Conservation (phyloP, 2,888 invertebrate genomes). For the Hecatera dysodea region DNA sequence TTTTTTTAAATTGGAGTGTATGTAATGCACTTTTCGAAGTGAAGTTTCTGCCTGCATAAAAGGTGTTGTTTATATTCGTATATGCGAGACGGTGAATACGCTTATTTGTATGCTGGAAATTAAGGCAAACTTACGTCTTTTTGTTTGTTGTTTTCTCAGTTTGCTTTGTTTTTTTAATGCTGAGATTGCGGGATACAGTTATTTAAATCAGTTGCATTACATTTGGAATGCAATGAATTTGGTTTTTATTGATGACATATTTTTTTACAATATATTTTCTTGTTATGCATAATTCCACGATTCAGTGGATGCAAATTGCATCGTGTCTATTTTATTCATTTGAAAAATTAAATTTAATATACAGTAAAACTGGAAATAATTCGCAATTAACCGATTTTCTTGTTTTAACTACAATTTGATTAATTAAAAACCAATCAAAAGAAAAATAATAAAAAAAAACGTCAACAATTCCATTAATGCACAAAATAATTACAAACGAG, state of each 20-base stretch:
- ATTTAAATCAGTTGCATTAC: slow-evolving; percentile 2
- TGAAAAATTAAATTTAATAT: too few relatives aligned
- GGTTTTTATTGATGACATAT: background rate
- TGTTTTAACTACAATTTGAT: background rate
- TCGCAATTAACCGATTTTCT: background rate
- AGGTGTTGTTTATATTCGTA: background rate
- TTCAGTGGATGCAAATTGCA: too few relatives aligned
- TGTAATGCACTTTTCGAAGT: background rate
- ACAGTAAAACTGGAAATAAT: background rate
- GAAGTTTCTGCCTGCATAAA: background rate
- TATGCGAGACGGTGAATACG: slow-evolving; percentile 9
- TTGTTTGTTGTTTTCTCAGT: slow-evolving; percentile 21
- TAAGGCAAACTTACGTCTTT: background rate
- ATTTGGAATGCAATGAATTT: background rate
- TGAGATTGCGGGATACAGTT: slow-evolving; percentile 26
- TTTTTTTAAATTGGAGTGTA: background rate
- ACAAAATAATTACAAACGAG: slow-evolving; percentile 26
- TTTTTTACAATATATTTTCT: too few relatives aligned
- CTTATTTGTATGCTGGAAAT: slow-evolving; percentile 9
- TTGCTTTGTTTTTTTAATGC: slow-evolving; percentile 8
- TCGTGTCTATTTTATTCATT: too few relatives aligned
- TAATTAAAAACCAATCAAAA: background rate
- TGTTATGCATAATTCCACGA: too few relatives aligned
- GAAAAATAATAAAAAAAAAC: background rate
- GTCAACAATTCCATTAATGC: slow-evolving; percentile 22